These are phyloP conservation scores for Pyxicephalus adspersus DNA, from an alignment of 2,113 vertebrate species.

Conservation along the genomic window DNA sequence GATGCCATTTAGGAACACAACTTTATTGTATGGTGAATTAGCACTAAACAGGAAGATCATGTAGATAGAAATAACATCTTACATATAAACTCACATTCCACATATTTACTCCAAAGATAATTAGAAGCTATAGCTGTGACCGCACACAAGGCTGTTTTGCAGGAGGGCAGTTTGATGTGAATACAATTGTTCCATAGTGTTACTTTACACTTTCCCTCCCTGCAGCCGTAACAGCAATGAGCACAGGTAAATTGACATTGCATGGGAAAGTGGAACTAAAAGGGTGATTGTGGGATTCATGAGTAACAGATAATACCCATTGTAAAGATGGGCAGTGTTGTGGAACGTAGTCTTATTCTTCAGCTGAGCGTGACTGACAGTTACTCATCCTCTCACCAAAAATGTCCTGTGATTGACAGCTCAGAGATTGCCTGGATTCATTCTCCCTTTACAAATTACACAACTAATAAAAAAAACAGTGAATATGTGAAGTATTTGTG, in stretches of 20 bases:
- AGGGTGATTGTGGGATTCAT: slow-evolving; percentile 13
- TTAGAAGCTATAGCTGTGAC: not conserved
- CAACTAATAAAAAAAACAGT: slow-evolving; percentile 27
- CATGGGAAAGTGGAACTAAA: slow-evolving; percentile 37
- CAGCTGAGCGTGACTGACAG: slow-evolving; percentile 51
- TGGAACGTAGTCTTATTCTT: slow-evolving; percentile 49
- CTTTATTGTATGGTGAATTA: too few relatives aligned
- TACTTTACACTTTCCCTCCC: not conserved
- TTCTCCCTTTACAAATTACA: slow-evolving; percentile 36
- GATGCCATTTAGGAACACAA: too few relatives aligned
- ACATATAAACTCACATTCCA: too few relatives aligned
- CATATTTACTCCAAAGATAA: not conserved
- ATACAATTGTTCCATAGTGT: slow-evolving; percentile 1
- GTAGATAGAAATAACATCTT: too few relatives aligned
- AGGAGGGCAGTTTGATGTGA: not conserved
- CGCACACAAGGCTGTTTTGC: not conserved
- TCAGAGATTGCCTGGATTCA: slow-evolving; percentile 16
- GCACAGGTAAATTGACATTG: slow-evolving; percentile 51
- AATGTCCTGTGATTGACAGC: slow-evolving; percentile 47
- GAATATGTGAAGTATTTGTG: slow-evolving; percentile 36
- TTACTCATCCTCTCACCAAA: slow-evolving; percentile 43
- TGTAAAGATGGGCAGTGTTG: slow-evolving; percentile 51
- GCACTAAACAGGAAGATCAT: too few relatives aligned
- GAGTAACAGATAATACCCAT: slow-evolving; percentile 30
- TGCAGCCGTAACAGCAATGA: not conserved